Evolutionary conservation across 2,888 invertebrate species (phyloP), one percentile per base, ranked within the genome.

Genomic region (Protodeltote pygarga): DNA sequence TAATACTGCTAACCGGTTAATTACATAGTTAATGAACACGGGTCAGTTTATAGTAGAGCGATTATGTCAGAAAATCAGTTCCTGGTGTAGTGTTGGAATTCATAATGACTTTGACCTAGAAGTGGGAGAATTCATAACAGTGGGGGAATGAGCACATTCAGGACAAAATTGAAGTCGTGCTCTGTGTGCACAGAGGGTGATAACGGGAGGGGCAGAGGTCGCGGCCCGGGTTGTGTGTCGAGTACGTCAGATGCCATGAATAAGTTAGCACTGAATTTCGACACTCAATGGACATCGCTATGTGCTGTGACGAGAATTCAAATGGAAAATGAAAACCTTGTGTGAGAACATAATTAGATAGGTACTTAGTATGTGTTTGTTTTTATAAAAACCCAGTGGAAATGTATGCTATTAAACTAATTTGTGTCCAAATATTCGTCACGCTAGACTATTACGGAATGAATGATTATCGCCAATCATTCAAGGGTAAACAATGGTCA

Each of bases 181-280:
- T 77, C 76, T 71, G 79, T 81, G 73, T 81, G 79, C 76, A 74
- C 68, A 79, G 71, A 73, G 76, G 72, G 74, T 61, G 74, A 79
- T 77, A 79, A 75, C 77, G 75, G 73, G 71, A 71, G 71, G 64
- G 59, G 49, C 49, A 34, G 63, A 54, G 68, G 63, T 60, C 61
- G 60, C 49, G 53, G 62, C n/a, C n/a, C 52, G 57, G 33, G 54
- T 60, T 61, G 53, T 42, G 70, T 45, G 60, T 45, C 50, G 58
- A 48, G 71, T 63, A 63, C 69, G 74, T 65, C 74, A 69, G 71
- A 75, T 75, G 75, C 69, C 79, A 83, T 87, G 83, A 85, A 87
- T 89, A 87, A 84, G 54, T 85, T 71, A 86, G 70, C 61, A 61
- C 48, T 51, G 64, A 73, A 79, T 79, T 81, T 76, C 68, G 72